Evolutionary conservation across 2,797 vertebrate genomes (phyloP).

Genomic region (Peromyscus eremicus): DNA sequence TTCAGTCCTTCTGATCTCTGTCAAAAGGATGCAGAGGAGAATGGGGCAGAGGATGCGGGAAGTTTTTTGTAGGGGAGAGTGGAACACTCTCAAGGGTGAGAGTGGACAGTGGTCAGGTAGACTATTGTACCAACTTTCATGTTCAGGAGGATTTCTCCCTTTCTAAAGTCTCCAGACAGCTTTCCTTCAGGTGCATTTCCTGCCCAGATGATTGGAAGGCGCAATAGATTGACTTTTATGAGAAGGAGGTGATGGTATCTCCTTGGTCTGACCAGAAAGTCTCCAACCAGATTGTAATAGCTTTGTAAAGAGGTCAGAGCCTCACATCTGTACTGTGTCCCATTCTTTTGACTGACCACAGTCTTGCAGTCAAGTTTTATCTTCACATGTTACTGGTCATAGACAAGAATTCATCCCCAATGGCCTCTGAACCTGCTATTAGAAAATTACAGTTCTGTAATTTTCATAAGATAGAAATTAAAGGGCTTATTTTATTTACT

Average conservation of each 20-base stretch:
- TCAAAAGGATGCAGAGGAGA: neutral
- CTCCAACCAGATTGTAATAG: neutral
- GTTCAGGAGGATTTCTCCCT: neutral
- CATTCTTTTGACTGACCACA: neutral
- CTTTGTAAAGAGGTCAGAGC: neutral
- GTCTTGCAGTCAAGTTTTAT: neutral
- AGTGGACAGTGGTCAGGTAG: too few relatives aligned
- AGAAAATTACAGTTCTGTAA: neutral
- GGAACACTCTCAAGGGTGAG: neutral
- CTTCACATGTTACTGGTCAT: neutral
- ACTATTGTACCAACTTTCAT: too few relatives aligned
- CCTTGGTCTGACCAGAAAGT: neutral
- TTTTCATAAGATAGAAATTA: slow-evolving; percentile 29
- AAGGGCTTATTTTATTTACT: slow-evolving; percentile 9
- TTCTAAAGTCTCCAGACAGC: neutral
- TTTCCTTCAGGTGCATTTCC: neutral
- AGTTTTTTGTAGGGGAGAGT: neutral
- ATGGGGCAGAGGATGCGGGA: neutral
- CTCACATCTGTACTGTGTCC: neutral
- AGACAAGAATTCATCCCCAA: neutral
- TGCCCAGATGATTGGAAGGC: neutral
- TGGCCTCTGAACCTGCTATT: neutral
- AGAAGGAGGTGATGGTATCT: neutral
- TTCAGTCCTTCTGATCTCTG: neutral
- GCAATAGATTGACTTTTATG: neutral